These are phyloP conservation scores for Ectropis grisescens DNA, from an alignment of 1,140 invertebrate genomes.

Conservation along the genomic window DNA sequence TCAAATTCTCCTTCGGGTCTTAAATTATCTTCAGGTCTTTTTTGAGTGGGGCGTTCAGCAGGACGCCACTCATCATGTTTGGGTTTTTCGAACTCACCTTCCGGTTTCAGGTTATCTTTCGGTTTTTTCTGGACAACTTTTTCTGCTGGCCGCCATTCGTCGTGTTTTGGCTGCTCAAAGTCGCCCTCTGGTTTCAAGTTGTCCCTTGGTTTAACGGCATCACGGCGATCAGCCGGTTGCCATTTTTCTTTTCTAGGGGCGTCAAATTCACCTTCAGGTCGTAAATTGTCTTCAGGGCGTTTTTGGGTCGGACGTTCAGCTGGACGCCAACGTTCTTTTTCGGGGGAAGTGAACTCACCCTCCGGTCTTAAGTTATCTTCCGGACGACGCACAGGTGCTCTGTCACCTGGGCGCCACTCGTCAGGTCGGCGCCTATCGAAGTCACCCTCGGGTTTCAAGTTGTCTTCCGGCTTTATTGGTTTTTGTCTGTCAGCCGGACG, in stretches of 20 bases:
- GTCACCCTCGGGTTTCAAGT: constrained; percentile 55
- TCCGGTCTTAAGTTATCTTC: constrained; percentile 44
- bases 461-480: constrained; percentile 39
- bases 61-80: constrained; percentile 58
- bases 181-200: constrained; percentile 65
- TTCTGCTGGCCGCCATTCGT: constrained; percentile 62
- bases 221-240: constrained; percentile 74
- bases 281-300: constrained; percentile 71
- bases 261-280: constrained; percentile 73
- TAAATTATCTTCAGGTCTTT: constrained; percentile 65
- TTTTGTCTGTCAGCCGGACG: constrained; percentile 59
- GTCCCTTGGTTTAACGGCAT: constrained; percentile 66
- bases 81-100: constrained; percentile 72
- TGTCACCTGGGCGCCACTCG: constrained; percentile 64
- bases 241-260: constrained; percentile 79
- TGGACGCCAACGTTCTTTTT: constrained; percentile 66
- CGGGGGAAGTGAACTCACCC: constrained; percentile 59
- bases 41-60: constrained; percentile 20
- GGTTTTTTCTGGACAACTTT: constrained; percentile 51
- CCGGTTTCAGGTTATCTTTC: constrained; percentile 71
- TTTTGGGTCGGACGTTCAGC: constrained; percentile 71
- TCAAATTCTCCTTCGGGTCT: constrained; percentile 50
- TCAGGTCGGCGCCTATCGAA: constrained; percentile 64
- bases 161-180: constrained; percentile 70
- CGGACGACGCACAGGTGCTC: constrained; percentile 44